Conservation (phyloP, 1,140 invertebrate species). For the Zeugodacus cucurbitae region DNA sequence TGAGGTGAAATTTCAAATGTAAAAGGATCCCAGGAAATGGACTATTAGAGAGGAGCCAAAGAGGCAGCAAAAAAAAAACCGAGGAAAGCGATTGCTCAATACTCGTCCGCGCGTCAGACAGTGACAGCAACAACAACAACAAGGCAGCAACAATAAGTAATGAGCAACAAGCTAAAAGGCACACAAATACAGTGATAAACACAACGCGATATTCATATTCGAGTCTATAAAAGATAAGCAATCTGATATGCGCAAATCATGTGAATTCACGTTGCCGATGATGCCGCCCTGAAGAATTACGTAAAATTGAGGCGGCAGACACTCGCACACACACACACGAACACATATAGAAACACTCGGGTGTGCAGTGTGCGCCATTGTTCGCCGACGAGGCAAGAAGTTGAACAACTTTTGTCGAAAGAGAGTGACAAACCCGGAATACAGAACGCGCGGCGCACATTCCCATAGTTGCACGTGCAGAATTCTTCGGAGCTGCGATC, state of each 20-base stretch:
- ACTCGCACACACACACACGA: background rate
- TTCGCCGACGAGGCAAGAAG: constrained; percentile 53
- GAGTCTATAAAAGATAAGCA: constrained; percentile 43
- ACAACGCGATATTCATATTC: background rate
- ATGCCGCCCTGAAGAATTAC: constrained; percentile 38
- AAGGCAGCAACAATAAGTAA: background rate
- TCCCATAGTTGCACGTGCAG: constrained; percentile 51
- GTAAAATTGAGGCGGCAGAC: background rate
- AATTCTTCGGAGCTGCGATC: background rate
- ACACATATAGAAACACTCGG: background rate
- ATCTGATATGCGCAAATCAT: constrained; percentile 46
- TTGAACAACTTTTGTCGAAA: constrained; percentile 61
- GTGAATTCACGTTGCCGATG: background rate
- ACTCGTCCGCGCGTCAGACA: background rate
- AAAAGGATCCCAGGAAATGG: constrained; percentile 58
- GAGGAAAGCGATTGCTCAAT: constrained; percentile 24
- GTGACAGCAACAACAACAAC: background rate
- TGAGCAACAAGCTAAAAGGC: constrained; percentile 37
- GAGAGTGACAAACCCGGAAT: background rate
- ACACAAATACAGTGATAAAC: background rate
- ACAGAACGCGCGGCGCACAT: constrained; percentile 41
- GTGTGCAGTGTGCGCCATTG: constrained; percentile 9
- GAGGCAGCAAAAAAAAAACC: constrained; percentile 2
- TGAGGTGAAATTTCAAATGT: constrained; percentile 40
- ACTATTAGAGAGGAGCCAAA: constrained; percentile 54